phyloP scores from a whole-genome alignment of 2,113 vertebrate genomes.

The Peromyscus californicus region DNA sequence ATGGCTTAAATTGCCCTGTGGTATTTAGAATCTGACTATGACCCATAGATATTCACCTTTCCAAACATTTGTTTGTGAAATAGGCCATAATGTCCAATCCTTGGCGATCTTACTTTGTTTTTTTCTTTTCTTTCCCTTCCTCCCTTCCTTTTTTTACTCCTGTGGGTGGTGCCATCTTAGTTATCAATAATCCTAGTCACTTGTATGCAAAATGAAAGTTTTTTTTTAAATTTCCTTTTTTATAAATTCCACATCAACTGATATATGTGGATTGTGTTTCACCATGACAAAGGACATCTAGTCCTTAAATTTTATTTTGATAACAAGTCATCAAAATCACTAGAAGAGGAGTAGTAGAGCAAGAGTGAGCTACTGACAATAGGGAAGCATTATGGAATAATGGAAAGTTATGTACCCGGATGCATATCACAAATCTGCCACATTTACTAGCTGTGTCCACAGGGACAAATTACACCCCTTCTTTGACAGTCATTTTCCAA shows the following conservation, averaged over 20 bases:
- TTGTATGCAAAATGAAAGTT: not conserved
- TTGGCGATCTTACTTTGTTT: not conserved
- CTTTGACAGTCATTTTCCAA: not conserved
- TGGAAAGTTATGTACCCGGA: not conserved
- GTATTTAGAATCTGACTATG: slow-evolving; percentile 41
- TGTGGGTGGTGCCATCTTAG: not conserved
- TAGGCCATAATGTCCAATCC: not conserved
- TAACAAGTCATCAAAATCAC: slow-evolving; percentile 38
- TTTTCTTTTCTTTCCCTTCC: not conserved
- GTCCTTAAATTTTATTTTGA: slow-evolving; percentile 43
- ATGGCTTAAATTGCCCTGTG: not conserved
- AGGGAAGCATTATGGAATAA: not conserved
- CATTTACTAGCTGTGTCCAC: not conserved
- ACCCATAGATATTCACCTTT: not conserved
- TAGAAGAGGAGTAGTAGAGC: not conserved
- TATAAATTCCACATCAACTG: slow-evolving; percentile 39
- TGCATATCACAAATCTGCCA: not conserved
- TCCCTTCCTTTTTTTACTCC: not conserved
- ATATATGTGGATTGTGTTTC: slow-evolving; percentile 19
- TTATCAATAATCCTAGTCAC: slow-evolving; percentile 19
- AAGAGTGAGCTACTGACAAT: not conserved
- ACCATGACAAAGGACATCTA: slow-evolving; percentile 3
- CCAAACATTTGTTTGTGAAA: slow-evolving; percentile 25
- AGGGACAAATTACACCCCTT: not conserved
- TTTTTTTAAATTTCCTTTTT: slow-evolving; percentile 45